Evolutionary conservation across 2,888 invertebrate species (phyloP), one percentile per base, ranked within the genome.

Genomic region (Choreutis nemorana): DNA sequence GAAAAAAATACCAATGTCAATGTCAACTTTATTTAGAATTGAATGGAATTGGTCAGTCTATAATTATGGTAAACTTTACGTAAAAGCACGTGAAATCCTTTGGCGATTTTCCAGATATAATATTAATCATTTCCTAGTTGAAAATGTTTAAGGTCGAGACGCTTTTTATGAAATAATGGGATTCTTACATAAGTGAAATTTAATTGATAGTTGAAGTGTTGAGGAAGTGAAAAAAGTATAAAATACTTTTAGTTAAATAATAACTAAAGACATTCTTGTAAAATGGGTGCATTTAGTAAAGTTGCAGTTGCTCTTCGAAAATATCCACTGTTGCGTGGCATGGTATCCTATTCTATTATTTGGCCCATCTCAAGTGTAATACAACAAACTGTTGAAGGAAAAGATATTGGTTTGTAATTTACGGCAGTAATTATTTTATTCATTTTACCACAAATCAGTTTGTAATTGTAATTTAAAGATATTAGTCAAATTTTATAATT

Each of bases 341-440:
- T 89, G 86, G 66, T 85, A 31, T 83, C 87, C 0, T 90, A 89
- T 51, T 83, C 85, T 33, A 53, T 86, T 16, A 85, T 89, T 42
- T 89, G 88, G 89, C 90, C 90, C 20, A 67, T 82, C 7, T 88
- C 89, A 37, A 86, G 86, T 62, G 58, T 89, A 26, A 83, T 87
- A 47, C 89, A 89, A 55, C 89, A 90, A 67, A 81, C 83, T 6
- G 80, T 87, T 38, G 83, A 85, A 49, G 86, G 86, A 27, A 85
- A 81, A 70, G 68, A 64, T 27, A 73, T 81, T 62, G 82, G 86
- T 81, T 72, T 80, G 73, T 58, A 14, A 13, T 24, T 18, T 14
- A 26, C 15, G 22, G 26, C 3, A 25, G 33, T 28, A 23, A 22
- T 23, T 27, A 29, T 15, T 16, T 15, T 26, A 21, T 20, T 31